These are phyloP conservation scores for Pocillopora damicornis DNA, from an alignment of 64 coral and sea anemone genomes.

Conservation along the genomic window DNA sequence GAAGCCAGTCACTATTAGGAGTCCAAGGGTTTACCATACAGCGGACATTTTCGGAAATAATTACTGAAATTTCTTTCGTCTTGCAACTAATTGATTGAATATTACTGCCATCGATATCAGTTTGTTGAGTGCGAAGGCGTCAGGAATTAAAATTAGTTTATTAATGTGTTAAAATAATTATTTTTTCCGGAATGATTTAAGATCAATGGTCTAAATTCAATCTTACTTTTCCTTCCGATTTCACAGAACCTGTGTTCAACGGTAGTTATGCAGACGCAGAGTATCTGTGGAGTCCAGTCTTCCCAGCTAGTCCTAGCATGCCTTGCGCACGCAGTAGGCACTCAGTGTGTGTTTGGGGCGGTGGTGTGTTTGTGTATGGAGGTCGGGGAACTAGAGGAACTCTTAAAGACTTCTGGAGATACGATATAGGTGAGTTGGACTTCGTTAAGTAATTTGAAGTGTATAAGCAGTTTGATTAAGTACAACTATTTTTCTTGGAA, in stretches of 20 bases:
- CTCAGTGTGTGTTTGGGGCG: constrained; percentile 74
- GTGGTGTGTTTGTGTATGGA: constrained; percentile 75
- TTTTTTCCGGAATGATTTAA: too few relatives aligned
- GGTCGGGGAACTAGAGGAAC: constrained; percentile 76
- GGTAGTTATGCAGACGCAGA: constrained; percentile 68
- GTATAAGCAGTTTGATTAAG: background rate
- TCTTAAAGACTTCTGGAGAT: constrained; percentile 98
- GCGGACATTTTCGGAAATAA: too few relatives aligned
- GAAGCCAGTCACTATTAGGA: too few relatives aligned
- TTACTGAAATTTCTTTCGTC: too few relatives aligned
- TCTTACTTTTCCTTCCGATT: background rate
- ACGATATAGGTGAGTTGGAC: constrained; percentile 68
- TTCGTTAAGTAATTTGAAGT: background rate
- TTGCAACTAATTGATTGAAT: too few relatives aligned
- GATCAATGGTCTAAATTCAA: background rate
- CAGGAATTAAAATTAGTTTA: too few relatives aligned
- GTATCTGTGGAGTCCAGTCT: constrained; percentile 96
- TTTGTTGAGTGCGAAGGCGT: too few relatives aligned
- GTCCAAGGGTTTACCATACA: too few relatives aligned
- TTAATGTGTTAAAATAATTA: too few relatives aligned
- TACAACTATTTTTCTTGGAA: background rate
- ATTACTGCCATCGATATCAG: too few relatives aligned
- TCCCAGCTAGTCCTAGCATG: constrained; percentile 59
- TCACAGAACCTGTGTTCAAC: constrained; percentile 35
- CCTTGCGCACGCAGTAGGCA: constrained; percentile 88